Base-by-base conservation (phyloP, 2,113 vertebrate species). In the Daubentonia madagascariensis region DNA sequence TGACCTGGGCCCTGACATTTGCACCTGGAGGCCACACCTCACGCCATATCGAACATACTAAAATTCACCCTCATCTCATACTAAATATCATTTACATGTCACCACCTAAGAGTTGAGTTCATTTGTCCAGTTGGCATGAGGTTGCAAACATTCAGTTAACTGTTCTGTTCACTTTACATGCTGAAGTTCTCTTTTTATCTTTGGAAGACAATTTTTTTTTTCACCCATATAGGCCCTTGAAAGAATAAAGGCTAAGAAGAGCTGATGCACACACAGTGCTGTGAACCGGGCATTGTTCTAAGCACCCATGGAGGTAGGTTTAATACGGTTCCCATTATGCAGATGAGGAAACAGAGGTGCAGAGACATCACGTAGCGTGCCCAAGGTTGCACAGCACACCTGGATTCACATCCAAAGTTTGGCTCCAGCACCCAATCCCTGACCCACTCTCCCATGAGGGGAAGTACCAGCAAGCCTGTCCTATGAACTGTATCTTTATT, bases 51-150 rank as follows among this genome's bases (percentile, higher is more conserved):
- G 30, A 57, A 76, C 48, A 32, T 32, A 43, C 20, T 14, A 10
- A 70, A 37, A 59, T 35, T 65, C 65, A 35, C 28, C 48, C 63
- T 59, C 35, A 43, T 6, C 25, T 5, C 20, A 14, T 6, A 25
- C 11, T 40, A n/a, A 48, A 0, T 4, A 0, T 22, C 91, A 16
- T 22, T 70, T 30, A 32, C 50, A 20, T 37, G 4, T 54, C 61
- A 50, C 43, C 9, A 5, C 50, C 35, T 5, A 3, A 23, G 72
- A 54, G 22, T 2, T 37, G 25, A 28, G 35, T 20, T 32, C 18
- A 0, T 40, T 28, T 50, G 3, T 76, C 52, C 57, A 30, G 0
- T 17, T 40, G 25, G 23, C 28, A 4, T 17, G 20, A 30, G 0
- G 5, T 8, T 4, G 25, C 52, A 32, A 14, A 45, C n/a, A 3